Evolutionary conservation across 2,888 invertebrate species (phyloP).

Genomic region (Lymantria monacha): DNA sequence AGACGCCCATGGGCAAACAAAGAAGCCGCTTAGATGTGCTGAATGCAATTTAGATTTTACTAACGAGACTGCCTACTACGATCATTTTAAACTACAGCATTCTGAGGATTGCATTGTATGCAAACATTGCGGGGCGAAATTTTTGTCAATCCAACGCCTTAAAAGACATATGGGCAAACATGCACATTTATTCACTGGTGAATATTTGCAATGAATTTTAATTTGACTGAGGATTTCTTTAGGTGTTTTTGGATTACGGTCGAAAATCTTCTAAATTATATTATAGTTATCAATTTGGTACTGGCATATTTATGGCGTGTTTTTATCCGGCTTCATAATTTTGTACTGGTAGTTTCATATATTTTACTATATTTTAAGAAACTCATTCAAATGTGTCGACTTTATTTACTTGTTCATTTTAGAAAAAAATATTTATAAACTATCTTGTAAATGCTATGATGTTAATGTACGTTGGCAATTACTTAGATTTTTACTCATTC

Average conservation of each 20-base stretch:
- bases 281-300: too few relatives aligned
- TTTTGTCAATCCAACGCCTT: conserved; percentile 56
- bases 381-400: too few relatives aligned
- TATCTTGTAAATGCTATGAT: too few relatives aligned
- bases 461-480: too few relatives aligned
- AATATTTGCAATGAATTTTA: background rate
- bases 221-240: background rate
- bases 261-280: too few relatives aligned
- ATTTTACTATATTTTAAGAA: too few relatives aligned
- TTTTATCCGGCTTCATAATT: too few relatives aligned
- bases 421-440: too few relatives aligned
- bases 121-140: conserved; percentile 68
- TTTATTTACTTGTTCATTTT: too few relatives aligned
- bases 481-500: too few relatives aligned
- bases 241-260: background rate
- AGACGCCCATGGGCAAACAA: conserved; percentile 54
- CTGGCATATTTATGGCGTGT: too few relatives aligned
- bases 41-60: conserved; percentile 62
- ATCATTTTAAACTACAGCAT: conserved; percentile 66
- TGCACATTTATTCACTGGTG: conserved; percentile 5
- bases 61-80: conserved; percentile 60
- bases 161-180: conserved; percentile 66
- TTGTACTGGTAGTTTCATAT: too few relatives aligned
- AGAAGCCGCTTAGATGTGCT: conserved; percentile 52
- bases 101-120: conserved; percentile 63